phyloP scores from a whole-genome alignment of 35 echinoderm and acorn worm species.

The Strongylocentrotus purpuratus region DNA sequence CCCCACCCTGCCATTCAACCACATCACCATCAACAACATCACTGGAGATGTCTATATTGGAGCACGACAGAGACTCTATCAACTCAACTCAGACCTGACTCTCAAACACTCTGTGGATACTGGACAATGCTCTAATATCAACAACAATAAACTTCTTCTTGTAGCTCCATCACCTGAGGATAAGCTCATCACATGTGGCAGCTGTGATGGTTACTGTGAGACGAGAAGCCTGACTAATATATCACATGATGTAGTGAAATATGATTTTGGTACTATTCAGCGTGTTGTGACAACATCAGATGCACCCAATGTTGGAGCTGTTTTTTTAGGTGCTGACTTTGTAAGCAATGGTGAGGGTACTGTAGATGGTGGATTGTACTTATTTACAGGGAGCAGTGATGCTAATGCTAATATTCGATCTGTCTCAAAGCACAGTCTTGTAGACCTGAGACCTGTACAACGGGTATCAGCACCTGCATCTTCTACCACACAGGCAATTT shows the following conservation, averaged over 20 bases:
- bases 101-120: neutral
- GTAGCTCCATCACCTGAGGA: slow-evolving; percentile 43
- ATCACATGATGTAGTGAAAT: neutral
- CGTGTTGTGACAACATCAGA: slow-evolving; percentile 28
- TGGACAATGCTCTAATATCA: neutral
- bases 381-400: neutral
- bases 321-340: slow-evolving; percentile 31
- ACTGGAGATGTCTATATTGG: slow-evolving; percentile 63
- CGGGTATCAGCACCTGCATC: neutral
- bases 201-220: slow-evolving; percentile 56
- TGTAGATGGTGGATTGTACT: neutral
- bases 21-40: slow-evolving; percentile 45
- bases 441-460: neutral
- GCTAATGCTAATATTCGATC: too few species aligned
- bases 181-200: slow-evolving; percentile 58
- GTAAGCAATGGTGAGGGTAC: neutral
- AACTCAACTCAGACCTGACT: slow-evolving; percentile 45
- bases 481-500: neutral
- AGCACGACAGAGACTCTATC: slow-evolving; percentile 50
- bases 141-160: slow-evolving; percentile 56
- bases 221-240: slow-evolving; percentile 49
- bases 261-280: neutral
- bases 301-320: neutral
- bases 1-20: slow-evolving; percentile 42
- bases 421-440: neutral